Percentiles rank a stretch among this genome's conserved stretches.
Evolutionary conservation across 2,888 invertebrate species (phyloP).

Genomic region (Epiblema foenella): DNA sequence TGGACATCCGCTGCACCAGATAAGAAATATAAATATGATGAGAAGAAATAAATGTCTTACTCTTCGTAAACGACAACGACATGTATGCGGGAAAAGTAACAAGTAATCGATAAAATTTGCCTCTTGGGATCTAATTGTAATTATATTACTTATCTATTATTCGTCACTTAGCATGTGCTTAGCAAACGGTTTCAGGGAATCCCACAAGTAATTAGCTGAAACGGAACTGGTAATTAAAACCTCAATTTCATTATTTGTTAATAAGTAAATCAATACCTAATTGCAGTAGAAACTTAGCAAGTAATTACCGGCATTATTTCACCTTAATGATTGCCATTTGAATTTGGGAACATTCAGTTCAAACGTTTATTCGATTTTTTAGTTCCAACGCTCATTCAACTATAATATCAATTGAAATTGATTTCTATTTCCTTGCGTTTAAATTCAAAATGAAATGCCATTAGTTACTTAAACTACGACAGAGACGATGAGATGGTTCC

Average conservation of each 20-base stretch:
- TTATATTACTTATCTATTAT: not conserved
- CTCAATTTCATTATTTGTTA: constrained; percentile 6
- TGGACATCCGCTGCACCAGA: no score
- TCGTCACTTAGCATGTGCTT: not conserved
- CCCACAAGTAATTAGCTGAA: not conserved
- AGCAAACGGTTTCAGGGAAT: not conserved
- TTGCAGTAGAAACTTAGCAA: not conserved
- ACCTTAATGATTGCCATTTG: constrained; percentile 10
- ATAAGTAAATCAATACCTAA: not conserved
- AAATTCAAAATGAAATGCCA: constrained; percentile 45
- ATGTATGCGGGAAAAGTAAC: no score
- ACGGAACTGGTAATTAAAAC: constrained; percentile 16
- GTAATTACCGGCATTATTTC: not conserved
- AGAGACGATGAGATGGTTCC: constrained; percentile 63
- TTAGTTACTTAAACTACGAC: constrained; percentile 39
- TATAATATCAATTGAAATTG: not conserved
- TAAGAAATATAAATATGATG: no score
- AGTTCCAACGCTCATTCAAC: constrained; percentile 60
- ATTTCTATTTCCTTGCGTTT: not conserved
- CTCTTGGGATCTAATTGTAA: not conserved
- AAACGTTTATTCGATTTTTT: constrained; percentile 55
- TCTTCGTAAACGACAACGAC: no score
- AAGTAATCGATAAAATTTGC: no score
- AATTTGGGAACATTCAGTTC: constrained; percentile 18
- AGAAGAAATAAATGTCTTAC: no score